A percentile compares a stretch with the other conserved stretches of the same genome.
Evolutionary conservation across 2,113 vertebrate genomes (phyloP).

Genomic region (Mastomys coucha): DNA sequence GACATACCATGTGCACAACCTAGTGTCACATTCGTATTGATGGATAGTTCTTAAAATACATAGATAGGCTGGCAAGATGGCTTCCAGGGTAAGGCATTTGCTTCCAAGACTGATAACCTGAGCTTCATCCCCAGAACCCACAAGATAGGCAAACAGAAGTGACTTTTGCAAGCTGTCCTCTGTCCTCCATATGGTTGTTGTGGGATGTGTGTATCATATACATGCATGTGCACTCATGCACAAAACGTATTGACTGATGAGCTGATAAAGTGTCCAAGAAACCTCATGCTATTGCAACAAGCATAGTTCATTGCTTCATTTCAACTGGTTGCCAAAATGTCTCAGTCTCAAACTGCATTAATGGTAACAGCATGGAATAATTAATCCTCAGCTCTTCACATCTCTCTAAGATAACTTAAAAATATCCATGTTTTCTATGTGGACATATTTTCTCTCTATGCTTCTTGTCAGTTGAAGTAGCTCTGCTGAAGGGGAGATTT

Average conservation of each 20-base stretch:
- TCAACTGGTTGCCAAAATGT: slow-evolving; percentile 10
- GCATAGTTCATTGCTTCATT: not conserved
- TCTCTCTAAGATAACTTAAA: slow-evolving; percentile 16
- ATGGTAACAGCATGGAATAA: no score
- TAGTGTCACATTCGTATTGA: not conserved
- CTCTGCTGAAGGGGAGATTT: slow-evolving; percentile 6
- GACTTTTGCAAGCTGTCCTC: not conserved
- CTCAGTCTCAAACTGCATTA: not conserved
- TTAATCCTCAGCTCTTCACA: not conserved
- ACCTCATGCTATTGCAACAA: not conserved
- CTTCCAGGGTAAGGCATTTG: not conserved
- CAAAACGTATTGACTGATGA: not conserved
- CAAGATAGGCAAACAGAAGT: not conserved
- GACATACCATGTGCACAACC: not conserved
- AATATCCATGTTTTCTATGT: not conserved
- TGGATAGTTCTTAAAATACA: slow-evolving; percentile 5
- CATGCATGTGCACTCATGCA: not conserved
- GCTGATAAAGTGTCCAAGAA: slow-evolving; percentile 23
- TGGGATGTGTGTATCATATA: not conserved
- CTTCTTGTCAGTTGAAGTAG: not conserved
- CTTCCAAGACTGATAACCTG: not conserved
- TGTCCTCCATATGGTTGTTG: not conserved
- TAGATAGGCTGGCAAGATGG: not conserved
- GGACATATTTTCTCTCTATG: not conserved
- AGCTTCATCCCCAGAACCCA: not conserved